Evolutionary conservation across 2,113 vertebrate species (phyloP).

Genomic region (Pholis gunnellus): DNA sequence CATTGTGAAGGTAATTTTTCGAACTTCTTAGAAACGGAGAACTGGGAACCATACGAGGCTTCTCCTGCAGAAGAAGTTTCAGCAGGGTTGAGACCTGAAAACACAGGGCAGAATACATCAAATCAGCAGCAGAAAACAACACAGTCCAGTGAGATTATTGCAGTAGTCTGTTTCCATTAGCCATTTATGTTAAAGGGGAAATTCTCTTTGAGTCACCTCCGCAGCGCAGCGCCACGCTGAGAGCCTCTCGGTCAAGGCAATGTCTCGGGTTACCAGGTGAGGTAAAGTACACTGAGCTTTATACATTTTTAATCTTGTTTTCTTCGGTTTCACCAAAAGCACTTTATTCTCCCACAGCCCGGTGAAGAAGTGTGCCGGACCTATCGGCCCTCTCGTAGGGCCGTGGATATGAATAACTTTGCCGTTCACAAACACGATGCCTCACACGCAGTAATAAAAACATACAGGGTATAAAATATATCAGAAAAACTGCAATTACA

Average conservation of each 20-base stretch:
- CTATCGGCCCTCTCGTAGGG: not conserved
- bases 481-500: slow-evolving; percentile 24
- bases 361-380: slow-evolving; percentile 26
- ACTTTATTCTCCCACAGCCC: slow-evolving; percentile 34
- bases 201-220: slow-evolving; percentile 51
- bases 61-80: not conserved
- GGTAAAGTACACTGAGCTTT: slow-evolving; percentile 60
- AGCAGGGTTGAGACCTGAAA: not conserved
- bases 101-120: not conserved
- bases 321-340: slow-evolving; percentile 69
- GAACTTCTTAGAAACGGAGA: slow-evolving; percentile 17
- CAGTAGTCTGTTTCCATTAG: slow-evolving; percentile 21
- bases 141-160: not conserved
- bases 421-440: slow-evolving; percentile 10
- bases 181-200: slow-evolving; percentile 50
- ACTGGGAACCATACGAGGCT: not conserved
- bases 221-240: slow-evolving; percentile 2
- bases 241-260: slow-evolving; percentile 44
- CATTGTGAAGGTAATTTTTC: slow-evolving; percentile 28
- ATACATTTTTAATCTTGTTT: slow-evolving; percentile 78
- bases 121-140: not conserved
- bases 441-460: slow-evolving; percentile 21
- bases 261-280: slow-evolving; percentile 73
- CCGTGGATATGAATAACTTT: slow-evolving; percentile 20
- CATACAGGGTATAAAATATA: slow-evolving; percentile 23